Evolutionary conservation across 1,140 invertebrate species (phyloP).

Genomic region (Bombus pascuorum): DNA sequence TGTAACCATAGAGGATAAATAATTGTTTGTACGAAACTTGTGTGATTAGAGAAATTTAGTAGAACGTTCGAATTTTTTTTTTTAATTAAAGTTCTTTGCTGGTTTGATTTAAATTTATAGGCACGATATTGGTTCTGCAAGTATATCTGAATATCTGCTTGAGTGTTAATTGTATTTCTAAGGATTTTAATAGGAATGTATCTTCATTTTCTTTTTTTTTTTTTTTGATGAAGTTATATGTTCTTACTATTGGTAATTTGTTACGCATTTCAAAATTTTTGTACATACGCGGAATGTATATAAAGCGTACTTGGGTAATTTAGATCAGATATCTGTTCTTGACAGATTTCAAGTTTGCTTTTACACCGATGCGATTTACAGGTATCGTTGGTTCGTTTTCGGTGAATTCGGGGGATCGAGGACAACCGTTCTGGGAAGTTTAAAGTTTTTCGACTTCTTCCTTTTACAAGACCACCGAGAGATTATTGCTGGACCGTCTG

Average conservation of each 20-base stretch:
- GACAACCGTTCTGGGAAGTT: conserved; percentile 11
- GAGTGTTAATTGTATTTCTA: no score
- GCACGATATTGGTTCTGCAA: no score
- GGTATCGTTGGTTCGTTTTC: conserved; percentile 3
- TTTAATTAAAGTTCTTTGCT: neutral
- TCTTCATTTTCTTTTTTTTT: neutral
- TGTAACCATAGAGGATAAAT: neutral
- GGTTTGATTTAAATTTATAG: no score
- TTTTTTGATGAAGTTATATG: no score
- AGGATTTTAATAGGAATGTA: no score
- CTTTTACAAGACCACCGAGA: neutral
- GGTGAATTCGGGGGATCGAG: neutral
- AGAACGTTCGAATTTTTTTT: neutral
- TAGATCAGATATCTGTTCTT: no score
- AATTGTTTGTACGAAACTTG: neutral
- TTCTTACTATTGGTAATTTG: no score
- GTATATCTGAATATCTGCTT: no score
- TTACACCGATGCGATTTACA: neutral
- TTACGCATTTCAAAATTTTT: no score
- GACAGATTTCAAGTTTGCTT: conserved; percentile 2
- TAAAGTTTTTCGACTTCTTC: neutral
- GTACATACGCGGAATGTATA: no score
- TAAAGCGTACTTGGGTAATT: no score
- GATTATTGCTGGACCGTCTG: conserved; percentile 5
- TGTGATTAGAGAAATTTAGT: neutral